A percentile compares a stretch with the other conserved stretches of the same genome.
These are phyloP conservation scores for Mimas tiliae DNA, from an alignment of 2,888 invertebrate genomes.

Conservation along the genomic window DNA sequence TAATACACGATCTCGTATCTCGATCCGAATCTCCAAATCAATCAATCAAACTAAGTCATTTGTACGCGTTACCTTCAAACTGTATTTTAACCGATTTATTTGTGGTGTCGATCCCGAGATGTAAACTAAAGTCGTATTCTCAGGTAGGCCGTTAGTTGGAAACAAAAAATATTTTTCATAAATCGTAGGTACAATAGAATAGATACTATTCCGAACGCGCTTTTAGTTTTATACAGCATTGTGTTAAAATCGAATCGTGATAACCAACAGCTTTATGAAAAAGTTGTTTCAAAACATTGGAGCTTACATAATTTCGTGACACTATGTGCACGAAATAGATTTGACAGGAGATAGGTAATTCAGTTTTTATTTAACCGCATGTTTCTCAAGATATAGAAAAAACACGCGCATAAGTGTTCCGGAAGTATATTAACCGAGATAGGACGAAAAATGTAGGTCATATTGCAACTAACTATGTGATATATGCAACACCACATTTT, in stretches of 20 bases:
- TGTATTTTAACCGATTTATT: too few species aligned
- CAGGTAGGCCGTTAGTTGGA: too few species aligned
- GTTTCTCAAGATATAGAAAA: conserved; percentile 2
- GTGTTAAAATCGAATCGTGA: conserved; percentile 15
- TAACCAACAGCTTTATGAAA: background rate
- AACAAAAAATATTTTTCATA: background rate
- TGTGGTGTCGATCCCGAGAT: too few species aligned
- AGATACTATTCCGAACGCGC: too few species aligned
- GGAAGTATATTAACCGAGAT: conserved; percentile 3
- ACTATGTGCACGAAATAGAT: conserved; percentile 18
- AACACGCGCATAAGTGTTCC: background rate
- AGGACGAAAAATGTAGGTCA: conserved; percentile 29
- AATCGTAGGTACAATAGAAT: background rate
- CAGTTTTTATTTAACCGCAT: background rate
- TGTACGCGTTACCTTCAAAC: too few species aligned
- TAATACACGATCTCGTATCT: too few species aligned
- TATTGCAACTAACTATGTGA: conserved; percentile 10
- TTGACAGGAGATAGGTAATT: background rate
- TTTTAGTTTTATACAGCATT: background rate
- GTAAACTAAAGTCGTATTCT: too few species aligned
- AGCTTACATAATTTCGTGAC: conserved; percentile 16
- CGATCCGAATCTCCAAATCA: too few species aligned
- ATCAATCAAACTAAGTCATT: too few species aligned
- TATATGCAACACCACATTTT: background rate
- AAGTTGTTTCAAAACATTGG: conserved; percentile 2